Percentiles rank a stretch among this genome's conserved stretches.
Evolutionary conservation across 2,797 vertebrate species (phyloP).

Genomic region (Tarsius wallacei): DNA sequence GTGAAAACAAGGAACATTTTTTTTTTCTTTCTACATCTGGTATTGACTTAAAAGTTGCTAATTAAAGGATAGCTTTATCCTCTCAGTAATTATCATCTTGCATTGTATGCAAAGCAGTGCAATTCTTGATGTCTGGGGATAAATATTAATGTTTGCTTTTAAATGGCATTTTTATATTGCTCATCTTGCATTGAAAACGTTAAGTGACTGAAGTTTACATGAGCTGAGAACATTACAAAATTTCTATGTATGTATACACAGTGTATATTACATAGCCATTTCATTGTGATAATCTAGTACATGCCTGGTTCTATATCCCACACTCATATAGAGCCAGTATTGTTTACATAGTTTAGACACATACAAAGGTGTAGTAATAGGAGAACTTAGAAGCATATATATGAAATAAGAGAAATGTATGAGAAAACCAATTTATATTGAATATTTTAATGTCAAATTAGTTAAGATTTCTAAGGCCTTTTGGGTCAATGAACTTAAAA

Average conservation of each 20-base stretch:
- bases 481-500: background rate
- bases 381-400: background rate
- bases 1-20: constrained; percentile 32
- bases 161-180: background rate
- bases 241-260: background rate
- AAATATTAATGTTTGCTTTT: constrained; percentile 42
- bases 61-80: background rate
- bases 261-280: background rate
- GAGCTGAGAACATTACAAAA: background rate
- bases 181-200: background rate
- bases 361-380: background rate
- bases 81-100: background rate
- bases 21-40: background rate
- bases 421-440: background rate
- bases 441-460: constrained; percentile 22
- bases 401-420: background rate
- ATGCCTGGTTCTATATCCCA: background rate
- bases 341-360: background rate
- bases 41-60: background rate
- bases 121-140: background rate
- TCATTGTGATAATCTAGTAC: background rate
- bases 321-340: background rate
- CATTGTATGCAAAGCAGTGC: background rate
- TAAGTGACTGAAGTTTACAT: constrained; percentile 4
- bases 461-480: background rate